phyloP scores from a whole-genome alignment of 2,888 invertebrate genomes.

The Helicoverpa assulta region DNA sequence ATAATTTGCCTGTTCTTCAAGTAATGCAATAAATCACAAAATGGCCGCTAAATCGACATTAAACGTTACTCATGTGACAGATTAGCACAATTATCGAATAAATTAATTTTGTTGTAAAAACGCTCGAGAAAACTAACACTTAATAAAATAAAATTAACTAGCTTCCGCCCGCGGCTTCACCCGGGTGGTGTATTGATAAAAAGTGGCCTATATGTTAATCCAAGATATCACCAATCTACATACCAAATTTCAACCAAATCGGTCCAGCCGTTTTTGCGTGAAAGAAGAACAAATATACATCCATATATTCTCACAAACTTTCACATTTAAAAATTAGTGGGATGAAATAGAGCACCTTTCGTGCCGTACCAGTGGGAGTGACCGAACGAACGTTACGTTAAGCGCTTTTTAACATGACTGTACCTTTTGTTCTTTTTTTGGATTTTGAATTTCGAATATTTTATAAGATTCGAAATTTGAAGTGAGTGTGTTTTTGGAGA shows the following conservation, averaged over 20 bases:
- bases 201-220: too few relatives aligned
- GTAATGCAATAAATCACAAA: slow-evolving; percentile 39
- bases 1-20: slow-evolving; percentile 23
- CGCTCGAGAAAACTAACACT: slow-evolving; percentile 18
- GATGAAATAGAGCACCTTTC: slow-evolving; percentile 59
- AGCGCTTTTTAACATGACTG: slow-evolving; percentile 72
- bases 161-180: too few relatives aligned
- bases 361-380: slow-evolving; percentile 60
- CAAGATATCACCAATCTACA: too few relatives aligned
- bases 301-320: too few relatives aligned
- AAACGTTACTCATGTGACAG: slow-evolving; percentile 35
- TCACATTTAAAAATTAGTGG: too few relatives aligned
- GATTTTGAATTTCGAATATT: slow-evolving; percentile 41
- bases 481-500: slow-evolving; percentile 24
- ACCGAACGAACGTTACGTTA: slow-evolving; percentile 66
- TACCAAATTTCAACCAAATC: too few relatives aligned
- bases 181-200: too few relatives aligned
- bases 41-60: slow-evolving; percentile 32
- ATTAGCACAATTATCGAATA: slow-evolving; percentile 49
- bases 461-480: slow-evolving; percentile 30
- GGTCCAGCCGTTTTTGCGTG: too few relatives aligned
- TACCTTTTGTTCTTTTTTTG: slow-evolving; percentile 57
- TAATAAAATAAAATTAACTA: slow-evolving; percentile 25
- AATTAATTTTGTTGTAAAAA: slow-evolving; percentile 53
- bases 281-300: too few relatives aligned